Conservation (phyloP, 2,797 vertebrate genomes). For the Sebastes iracundus region DNA sequence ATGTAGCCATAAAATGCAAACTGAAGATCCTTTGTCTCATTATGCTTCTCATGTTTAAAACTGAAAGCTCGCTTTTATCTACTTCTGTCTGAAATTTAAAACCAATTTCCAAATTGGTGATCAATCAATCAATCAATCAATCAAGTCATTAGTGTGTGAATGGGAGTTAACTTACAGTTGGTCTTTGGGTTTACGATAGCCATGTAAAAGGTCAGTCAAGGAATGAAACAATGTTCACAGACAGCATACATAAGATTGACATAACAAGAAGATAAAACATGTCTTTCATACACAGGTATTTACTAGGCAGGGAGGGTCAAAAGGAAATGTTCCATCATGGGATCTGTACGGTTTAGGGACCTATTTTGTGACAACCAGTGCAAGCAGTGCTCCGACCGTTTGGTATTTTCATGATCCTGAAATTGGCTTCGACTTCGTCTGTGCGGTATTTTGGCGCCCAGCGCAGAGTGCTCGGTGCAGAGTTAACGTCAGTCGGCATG, state of each 20-base stretch:
- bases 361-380: neutral
- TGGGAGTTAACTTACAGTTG: constrained; percentile 76
- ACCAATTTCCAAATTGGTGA: neutral
- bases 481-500: neutral
- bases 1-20: neutral
- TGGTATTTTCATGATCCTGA: neutral
- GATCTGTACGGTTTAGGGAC: neutral
- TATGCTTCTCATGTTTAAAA: neutral
- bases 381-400: neutral
- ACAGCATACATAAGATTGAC: neutral
- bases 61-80: neutral
- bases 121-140: neutral
- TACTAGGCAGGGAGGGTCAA: no score
- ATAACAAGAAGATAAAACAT: neutral
- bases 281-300: no score
- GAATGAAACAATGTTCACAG: constrained; percentile 48
- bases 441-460: neutral
- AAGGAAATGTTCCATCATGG: no score
- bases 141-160: neutral
- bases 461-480: neutral
- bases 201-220: constrained; percentile 89
- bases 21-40: neutral
- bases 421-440: neutral
- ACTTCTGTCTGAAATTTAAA: neutral
- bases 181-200: constrained; percentile 94